phyloP scores from a whole-genome alignment of 92 coral and sea anemone species.

The Zoanthus sociatus region DNA sequence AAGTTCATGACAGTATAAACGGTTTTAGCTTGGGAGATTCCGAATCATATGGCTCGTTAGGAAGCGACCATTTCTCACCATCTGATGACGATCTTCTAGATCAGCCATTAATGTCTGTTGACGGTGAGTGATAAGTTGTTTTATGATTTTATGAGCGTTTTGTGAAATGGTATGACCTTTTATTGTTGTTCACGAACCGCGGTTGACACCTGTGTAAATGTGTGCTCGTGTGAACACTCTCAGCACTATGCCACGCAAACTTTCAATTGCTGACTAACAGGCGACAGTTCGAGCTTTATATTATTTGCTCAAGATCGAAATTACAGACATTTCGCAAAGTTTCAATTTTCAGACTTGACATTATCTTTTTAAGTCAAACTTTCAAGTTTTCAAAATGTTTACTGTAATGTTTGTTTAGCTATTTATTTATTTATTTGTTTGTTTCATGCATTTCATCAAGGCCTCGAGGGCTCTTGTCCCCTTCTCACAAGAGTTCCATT shows the following conservation, averaged over 20 bases:
- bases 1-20: constrained; percentile 40
- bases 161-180: constrained; percentile 30
- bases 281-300: background rate
- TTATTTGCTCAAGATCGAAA: background rate
- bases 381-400: background rate
- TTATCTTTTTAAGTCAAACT: background rate
- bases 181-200: constrained; percentile 37
- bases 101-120: constrained; percentile 48
- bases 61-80: constrained; percentile 45
- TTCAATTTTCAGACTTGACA: background rate
- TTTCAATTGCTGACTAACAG: constrained; percentile 7
- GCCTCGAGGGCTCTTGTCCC: constrained; percentile 39
- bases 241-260: constrained; percentile 25
- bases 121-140: constrained; percentile 44
- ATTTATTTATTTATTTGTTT: constrained; percentile 4
- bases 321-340: background rate
- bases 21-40: constrained; percentile 39
- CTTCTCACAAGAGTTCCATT: constrained; percentile 25
- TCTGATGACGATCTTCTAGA: constrained; percentile 46
- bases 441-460: constrained; percentile 34
- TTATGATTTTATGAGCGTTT: constrained; percentile 44
- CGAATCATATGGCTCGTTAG: constrained; percentile 40
- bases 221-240: constrained; percentile 31
- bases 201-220: constrained; percentile 39
- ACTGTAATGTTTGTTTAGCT: background rate